Evolutionary conservation across 2,797 vertebrate species (phyloP).

Genomic region (Aphelocoma californica): DNA sequence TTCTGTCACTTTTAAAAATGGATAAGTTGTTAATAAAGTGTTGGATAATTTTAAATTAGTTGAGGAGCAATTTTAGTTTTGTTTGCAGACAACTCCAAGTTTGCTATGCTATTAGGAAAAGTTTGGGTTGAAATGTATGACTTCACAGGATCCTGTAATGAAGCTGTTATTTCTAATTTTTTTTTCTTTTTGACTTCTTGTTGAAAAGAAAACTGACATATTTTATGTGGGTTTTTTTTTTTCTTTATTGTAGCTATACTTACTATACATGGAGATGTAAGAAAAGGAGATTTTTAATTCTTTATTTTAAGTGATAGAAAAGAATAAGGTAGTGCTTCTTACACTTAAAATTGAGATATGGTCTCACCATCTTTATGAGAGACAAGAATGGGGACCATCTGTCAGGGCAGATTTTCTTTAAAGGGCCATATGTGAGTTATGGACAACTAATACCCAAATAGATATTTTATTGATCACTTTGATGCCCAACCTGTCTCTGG

Average conservation of each 20-base stretch:
- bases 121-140: not conserved
- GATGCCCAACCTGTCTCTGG: not conserved
- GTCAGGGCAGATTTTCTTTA: not conserved
- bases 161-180: not conserved
- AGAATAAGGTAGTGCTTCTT: not conserved
- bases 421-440: not conserved
- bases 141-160: not conserved
- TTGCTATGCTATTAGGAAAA: not conserved
- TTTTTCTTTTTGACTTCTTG: not conserved
- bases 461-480: not conserved
- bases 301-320: not conserved
- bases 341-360: not conserved
- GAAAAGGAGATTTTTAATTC: not conserved
- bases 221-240: not conserved
- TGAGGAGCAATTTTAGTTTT: not conserved
- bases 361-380: not conserved
- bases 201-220: not conserved
- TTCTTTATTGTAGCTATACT: not conserved
- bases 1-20: not conserved
- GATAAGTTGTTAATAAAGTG: not conserved
- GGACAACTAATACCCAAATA: not conserved
- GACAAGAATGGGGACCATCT: not conserved
- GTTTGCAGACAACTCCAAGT: not conserved
- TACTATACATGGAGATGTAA: not conserved
- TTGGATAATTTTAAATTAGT: not conserved